phyloP scores from a whole-genome alignment of 2,113 vertebrate genomes.

The Cyphomyrus plagiostoma region DNA sequence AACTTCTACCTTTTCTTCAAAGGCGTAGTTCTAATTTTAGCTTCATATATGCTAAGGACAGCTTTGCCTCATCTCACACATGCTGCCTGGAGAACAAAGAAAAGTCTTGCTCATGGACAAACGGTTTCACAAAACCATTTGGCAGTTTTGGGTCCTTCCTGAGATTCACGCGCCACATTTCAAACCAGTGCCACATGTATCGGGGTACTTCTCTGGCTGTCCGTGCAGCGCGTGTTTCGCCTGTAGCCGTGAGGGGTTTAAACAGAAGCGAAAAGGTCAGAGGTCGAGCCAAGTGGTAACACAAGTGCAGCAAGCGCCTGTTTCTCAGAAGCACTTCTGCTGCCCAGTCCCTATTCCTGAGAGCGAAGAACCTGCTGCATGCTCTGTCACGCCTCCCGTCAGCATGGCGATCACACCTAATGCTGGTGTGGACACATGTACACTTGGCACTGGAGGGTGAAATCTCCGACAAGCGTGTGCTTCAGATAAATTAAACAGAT shows the following conservation, averaged over 20 bases:
- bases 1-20: neutral
- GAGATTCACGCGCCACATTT: neutral
- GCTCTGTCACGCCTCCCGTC: neutral
- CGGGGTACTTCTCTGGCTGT: neutral
- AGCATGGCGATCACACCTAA: neutral
- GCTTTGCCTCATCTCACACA: neutral
- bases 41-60: neutral
- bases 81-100: neutral
- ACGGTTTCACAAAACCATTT: neutral
- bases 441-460: neutral
- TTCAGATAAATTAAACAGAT: neutral
- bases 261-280: slow-evolving; percentile 14
- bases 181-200: neutral
- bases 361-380: neutral
- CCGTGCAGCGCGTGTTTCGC: neutral
- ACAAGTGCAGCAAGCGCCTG: slow-evolving; percentile 10
- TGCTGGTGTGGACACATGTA: neutral
- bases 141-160: neutral
- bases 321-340: neutral
- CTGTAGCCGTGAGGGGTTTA: neutral
- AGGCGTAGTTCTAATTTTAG: neutral
- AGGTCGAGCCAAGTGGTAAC: slow-evolving; percentile 7
- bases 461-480: neutral
- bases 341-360: neutral
- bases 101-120: neutral